phyloP scores from a whole-genome alignment of 92 coral and sea anemone genomes.

The Hydrozoanthus gracilis region DNA sequence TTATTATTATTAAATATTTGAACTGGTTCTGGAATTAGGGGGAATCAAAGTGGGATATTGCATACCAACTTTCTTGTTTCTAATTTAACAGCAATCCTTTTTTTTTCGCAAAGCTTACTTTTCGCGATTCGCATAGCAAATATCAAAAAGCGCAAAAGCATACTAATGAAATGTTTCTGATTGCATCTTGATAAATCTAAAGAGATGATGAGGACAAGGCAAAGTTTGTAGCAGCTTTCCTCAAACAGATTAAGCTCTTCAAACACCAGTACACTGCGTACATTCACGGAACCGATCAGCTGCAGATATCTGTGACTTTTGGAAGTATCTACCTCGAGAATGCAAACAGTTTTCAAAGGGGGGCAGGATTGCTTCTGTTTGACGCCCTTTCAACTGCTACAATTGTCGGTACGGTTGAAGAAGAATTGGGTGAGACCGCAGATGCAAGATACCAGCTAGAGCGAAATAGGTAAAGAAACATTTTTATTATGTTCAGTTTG shows the following conservation, averaged over 20 bases:
- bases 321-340: slow-evolving; percentile 77
- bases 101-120: background rate
- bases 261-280: slow-evolving; percentile 48
- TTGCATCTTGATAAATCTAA: background rate
- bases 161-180: background rate
- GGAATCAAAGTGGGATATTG: background rate
- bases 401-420: slow-evolving; percentile 53
- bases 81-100: background rate
- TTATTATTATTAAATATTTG: background rate
- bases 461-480: slow-evolving; percentile 3
- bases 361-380: background rate
- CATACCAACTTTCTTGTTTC: background rate
- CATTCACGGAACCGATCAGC: slow-evolving; percentile 65
- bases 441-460: slow-evolving; percentile 48
- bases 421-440: slow-evolving; percentile 41
- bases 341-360: slow-evolving; percentile 44
- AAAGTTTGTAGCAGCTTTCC: slow-evolving; percentile 57
- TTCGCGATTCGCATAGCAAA: too few species aligned
- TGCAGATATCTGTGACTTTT: slow-evolving; percentile 64
- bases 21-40: background rate
- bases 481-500: background rate
- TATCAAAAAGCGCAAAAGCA: background rate
- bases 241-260: slow-evolving; percentile 58
- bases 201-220: slow-evolving; percentile 44
- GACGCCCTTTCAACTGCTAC: background rate